Evolutionary conservation across 1,140 invertebrate genomes (phyloP).

Genomic region (Meloidogyne chitwoodi): DNA sequence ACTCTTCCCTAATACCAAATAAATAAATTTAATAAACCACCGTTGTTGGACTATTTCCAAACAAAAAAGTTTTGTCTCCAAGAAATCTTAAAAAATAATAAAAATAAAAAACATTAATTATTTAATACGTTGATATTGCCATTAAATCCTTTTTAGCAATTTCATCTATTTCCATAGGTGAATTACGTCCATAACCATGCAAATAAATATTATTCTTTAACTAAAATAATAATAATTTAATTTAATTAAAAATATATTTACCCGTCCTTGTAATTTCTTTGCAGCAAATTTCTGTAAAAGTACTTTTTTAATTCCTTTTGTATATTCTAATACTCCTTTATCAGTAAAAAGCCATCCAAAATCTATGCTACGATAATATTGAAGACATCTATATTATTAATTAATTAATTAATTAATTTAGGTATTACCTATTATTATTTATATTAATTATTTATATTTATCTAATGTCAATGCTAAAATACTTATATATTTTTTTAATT

Average conservation of each 20-base stretch:
- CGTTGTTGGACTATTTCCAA: constrained; percentile 80
- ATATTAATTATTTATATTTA: too few relatives aligned
- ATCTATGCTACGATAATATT: constrained; percentile 34
- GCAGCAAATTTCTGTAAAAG: constrained; percentile 30
- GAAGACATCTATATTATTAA: background rate
- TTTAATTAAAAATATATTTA: background rate
- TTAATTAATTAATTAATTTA: too few relatives aligned
- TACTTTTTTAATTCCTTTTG: constrained; percentile 38
- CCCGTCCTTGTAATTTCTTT: constrained; percentile 2
- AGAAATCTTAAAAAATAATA: constrained; percentile 79
- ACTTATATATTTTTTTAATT: too few relatives aligned
- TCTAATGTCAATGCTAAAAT: too few relatives aligned
- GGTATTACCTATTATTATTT: too few relatives aligned
- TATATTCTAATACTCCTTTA: constrained; percentile 26
- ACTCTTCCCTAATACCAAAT: too few relatives aligned
- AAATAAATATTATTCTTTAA: constrained; percentile 15
- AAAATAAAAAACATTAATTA: constrained; percentile 50
- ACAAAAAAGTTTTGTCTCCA: constrained; percentile 86
- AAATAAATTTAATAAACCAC: too few relatives aligned
- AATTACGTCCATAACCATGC: constrained; percentile 79
- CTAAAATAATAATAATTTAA: background rate
- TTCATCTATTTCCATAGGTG: constrained; percentile 79
- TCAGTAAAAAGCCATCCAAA: constrained; percentile 34
- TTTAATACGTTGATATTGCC: constrained; percentile 71
- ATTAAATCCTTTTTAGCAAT: constrained; percentile 84